Evolutionary conservation across 64 coral and sea anemone genomes (phyloP), one percentile per base, ranked within the genome.

Genomic region (Actinia equina): DNA sequence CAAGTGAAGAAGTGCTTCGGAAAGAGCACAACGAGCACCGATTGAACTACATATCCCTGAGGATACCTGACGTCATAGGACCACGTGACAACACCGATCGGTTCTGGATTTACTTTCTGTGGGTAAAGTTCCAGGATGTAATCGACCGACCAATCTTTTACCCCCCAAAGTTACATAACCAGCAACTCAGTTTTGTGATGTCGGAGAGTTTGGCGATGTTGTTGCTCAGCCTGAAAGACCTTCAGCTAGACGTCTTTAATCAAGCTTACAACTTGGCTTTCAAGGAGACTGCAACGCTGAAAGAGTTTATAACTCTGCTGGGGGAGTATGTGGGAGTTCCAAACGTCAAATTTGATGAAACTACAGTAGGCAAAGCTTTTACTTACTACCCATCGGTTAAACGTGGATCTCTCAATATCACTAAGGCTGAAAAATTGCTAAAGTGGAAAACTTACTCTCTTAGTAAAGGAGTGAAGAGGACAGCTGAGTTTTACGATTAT

Each of bases 31-130:
- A 26, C 10, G 15, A 26, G 11, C 17, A 58, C 30, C 16, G 17
- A 43, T 57, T 85, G 22, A 58, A 18, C 30, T 85, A 85, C 26
- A 59, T 85, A 44, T 60, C 53, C 30, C 59, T 85, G 25, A 22
- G 83, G 59, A 55, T 85, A 18, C 83, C 83, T 57, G 83, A 85
- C 59, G 83, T 99, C 77, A 92, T 99, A 27, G 97, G 97, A 25
- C 82, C 94, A 87, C 97, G 97, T 80, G 97, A 99, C 86, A 95
- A 88, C 61, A 93, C 93, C 19, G 49, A 99, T 82, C 85, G 97
- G 14, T 95, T 99, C 84, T 99, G 97, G 97, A 86, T 70, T 52
- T 99, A 99, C 61, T 85, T 95, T 18, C 77, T 99, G 25, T 99
- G 97, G 97, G 74, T 99, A 18, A 70, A 89, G 17, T 95, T 95